Evolutionary conservation across 1,140 invertebrate genomes (phyloP).

Genomic region (Aethina tumida): DNA sequence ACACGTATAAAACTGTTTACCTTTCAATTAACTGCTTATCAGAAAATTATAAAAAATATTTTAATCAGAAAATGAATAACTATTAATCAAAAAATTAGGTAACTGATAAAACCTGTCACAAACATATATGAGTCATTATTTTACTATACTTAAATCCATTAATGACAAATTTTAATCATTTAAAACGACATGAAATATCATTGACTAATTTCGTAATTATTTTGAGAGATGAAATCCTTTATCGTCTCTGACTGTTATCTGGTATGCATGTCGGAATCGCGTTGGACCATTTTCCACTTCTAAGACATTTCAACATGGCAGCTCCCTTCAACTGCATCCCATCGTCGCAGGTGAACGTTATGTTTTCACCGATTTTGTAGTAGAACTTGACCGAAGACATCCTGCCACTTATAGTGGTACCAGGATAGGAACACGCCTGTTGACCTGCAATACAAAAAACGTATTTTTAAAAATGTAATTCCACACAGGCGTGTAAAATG

Average conservation of each 20-base stretch:
- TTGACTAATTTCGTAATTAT: not conserved
- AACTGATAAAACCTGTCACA: too few relatives aligned
- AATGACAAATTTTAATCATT: not conserved
- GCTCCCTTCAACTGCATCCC: slow-evolving; percentile 65
- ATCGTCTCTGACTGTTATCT: slow-evolving; percentile 25
- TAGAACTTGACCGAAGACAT: slow-evolving; percentile 81
- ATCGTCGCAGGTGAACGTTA: slow-evolving; percentile 72
- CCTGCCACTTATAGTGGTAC: slow-evolving; percentile 70
- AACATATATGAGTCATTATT: not conserved
- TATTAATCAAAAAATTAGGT: too few relatives aligned
- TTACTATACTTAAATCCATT: slow-evolving; percentile 1
- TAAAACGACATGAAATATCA: not conserved
- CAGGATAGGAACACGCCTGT: slow-evolving; percentile 75
- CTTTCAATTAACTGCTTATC: too few relatives aligned
- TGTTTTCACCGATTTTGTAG: slow-evolving; percentile 75
- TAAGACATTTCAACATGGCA: slow-evolving; percentile 62
- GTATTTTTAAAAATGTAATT: slow-evolving; percentile 3
- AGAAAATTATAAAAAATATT: too few relatives aligned
- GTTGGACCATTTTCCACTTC: slow-evolving; percentile 78
- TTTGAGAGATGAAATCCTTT: slow-evolving; percentile 1
- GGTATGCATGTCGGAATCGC: slow-evolving; percentile 61
- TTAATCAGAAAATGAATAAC: too few relatives aligned
- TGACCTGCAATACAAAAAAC: slow-evolving; percentile 44
- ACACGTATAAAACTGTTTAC: too few relatives aligned
- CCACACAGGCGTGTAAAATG: too few relatives aligned